These are phyloP conservation scores for Metallyticus violacea DNA, from an alignment of 2,888 invertebrate species.

Conservation along the genomic window DNA sequence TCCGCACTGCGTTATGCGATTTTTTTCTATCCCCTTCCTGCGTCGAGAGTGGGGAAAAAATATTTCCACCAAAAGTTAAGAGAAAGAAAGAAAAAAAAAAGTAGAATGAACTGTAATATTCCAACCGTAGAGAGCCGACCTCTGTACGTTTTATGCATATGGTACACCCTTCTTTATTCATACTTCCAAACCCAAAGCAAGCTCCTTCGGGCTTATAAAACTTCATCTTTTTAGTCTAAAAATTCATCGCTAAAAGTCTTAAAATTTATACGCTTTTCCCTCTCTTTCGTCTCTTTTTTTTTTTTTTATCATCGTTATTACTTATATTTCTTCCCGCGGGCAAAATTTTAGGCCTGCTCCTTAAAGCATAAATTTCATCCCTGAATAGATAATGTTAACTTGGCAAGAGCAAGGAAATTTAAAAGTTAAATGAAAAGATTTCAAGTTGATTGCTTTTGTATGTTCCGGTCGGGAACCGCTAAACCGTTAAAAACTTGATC, in stretches of 20 bases:
- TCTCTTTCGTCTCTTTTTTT: neutral
- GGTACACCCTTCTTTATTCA: neutral
- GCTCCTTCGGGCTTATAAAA: neutral
- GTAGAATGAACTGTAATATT: neutral
- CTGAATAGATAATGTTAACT: neutral
- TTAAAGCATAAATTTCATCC: slow-evolving; percentile 4
- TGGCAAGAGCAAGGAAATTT: neutral
- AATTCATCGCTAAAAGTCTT: slow-evolving; percentile 3
- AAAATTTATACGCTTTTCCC: neutral
- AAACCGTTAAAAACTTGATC: neutral
- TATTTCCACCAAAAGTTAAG: neutral
- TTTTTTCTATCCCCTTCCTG: neutral
- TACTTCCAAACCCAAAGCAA: neutral
- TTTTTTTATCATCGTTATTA: neutral
- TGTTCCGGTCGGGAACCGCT: neutral
- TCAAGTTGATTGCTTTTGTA: neutral
- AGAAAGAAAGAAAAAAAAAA: neutral
- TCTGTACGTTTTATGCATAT: neutral
- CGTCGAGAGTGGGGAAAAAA: neutral
- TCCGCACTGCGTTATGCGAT: slow-evolving; percentile 11
- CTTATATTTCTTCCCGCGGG: neutral
- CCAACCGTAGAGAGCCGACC: neutral
- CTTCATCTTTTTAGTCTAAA: neutral
- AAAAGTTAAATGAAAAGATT: slow-evolving; percentile 16
- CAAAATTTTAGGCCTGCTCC: neutral